Base-by-base conservation (phyloP, 2,888 invertebrate species). In the Nomada hirtipes region DNA sequence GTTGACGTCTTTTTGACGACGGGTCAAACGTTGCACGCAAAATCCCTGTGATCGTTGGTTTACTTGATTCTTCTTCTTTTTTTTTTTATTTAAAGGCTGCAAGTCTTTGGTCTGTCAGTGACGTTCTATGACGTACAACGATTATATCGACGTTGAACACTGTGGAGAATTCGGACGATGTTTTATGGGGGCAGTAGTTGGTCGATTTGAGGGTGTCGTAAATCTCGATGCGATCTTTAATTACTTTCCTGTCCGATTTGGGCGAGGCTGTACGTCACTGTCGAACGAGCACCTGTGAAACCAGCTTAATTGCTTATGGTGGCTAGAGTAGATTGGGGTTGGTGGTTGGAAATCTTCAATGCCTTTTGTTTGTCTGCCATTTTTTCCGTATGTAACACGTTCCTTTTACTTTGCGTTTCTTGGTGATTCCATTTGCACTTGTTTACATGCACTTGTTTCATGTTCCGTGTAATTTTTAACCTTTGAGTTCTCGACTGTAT, bases 171-270 rank as follows among this genome's bases (percentile, higher is more conserved):
- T 59, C 59, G 59, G 60, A 13, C n/a, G 13, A 53, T 79, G 79
- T 52, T 79, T 59, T 64, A 69, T 57, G 64, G 44, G 20, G 67
- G 42, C 63, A 65, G 60, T 63, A 70, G 42, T 53, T 71, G 69
- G 77, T 53, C 52, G 64, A 47, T n/a, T 69, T 13, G 42, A 29
- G 76, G 23, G 47, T 26, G 20, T 67, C 83, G 78, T 88, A 88
- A 88, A 87, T 87, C 82, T 67, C 71, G 36, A 23, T 42, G 26
- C 70, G 65, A 82, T 73, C 84, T 86, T 79, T 79, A 86, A 78
- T 86, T 83, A 55, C 72, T 42, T 76, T 67, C 42, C 59, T 60
- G 68, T 76, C 76, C 20, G 74, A 64, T 64, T 76, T 52, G 29
- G 83, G 42, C 65, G 64, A 47, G 60, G 61, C n/a, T 67, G 60